Base-by-base conservation (phyloP, 2,113 vertebrate genomes). In the Heteronetta atricapilla region DNA sequence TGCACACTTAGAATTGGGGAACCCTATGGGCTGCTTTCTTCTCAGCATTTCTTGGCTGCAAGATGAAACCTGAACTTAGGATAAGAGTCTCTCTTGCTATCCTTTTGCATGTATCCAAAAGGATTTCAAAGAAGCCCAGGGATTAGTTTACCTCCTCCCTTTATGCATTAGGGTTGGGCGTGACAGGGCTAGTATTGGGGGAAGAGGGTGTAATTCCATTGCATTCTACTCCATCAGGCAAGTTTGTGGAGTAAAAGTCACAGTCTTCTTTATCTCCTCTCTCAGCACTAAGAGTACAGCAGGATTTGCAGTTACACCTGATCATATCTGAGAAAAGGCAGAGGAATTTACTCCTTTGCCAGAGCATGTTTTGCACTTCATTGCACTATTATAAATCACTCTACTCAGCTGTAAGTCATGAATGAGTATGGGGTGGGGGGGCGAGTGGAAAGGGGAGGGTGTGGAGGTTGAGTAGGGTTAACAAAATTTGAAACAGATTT, bases 401-500 rank as follows among this genome's bases (percentile, higher is more conserved):
- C 97, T 97, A 91, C 94, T 97, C 96, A 96, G 97, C 96, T 97
- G 97, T 96, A 98, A 96, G 96, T 98, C 96, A 96, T 97, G 97
- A 97, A 96, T 95, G 94, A 92, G 94, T 97, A 85, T 26, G 84
- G 86, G 90, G 50, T 20, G 48, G 38, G 22, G 76, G 82, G 64
- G 48, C n/a, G 76, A 95, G 85, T 55, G 59, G 92, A 90, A 86
- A 90, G 89, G 88, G 94, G 94, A 96, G 93, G 86, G 90, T 85
- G 69, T 86, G 89, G 89, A 94, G 79, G 74, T 93, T 96, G 92
- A 94, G 56, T 76, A 88, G 93, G 88, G 92, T 93, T 97, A 93
- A 92, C 82, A 93, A 96, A 98, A 98, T 98, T 95, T 74, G 91
- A 98, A 98, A 95, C 97, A 97, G 97, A 97, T 98, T 98, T 97